These are phyloP conservation scores for Drosophila saltans DNA, from an alignment of 1,140 invertebrate genomes.

Conservation along the genomic window DNA sequence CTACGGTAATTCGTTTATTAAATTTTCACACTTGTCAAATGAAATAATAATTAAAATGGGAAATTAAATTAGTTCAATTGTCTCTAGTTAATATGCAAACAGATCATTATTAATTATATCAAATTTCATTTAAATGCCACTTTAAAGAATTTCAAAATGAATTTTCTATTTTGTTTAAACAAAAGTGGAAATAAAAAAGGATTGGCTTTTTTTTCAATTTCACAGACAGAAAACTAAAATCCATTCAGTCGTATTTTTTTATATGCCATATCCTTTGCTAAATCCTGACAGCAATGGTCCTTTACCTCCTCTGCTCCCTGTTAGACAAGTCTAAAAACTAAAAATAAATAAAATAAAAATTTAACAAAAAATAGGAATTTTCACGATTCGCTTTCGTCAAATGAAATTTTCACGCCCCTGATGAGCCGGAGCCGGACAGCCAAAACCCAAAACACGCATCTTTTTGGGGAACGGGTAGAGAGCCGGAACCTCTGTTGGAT, in stretches of 20 bases:
- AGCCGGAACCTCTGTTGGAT: constrained; percentile 47
- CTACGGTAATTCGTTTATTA: neutral
- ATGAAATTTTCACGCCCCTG: constrained; percentile 75
- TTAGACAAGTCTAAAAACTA: constrained; percentile 43
- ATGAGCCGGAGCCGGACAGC: constrained; percentile 31
- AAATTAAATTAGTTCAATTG: neutral
- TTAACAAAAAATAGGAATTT: constrained; percentile 62
- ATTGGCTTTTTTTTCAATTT: constrained; percentile 1
- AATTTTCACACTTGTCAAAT: neutral
- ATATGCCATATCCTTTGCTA: neutral
- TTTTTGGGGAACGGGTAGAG: constrained; percentile 15
- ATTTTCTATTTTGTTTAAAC: neutral
- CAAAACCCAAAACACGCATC: constrained; percentile 50
- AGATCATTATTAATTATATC: constrained; percentile 6
- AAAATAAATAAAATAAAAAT: constrained; percentile 48
- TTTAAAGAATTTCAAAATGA: constrained; percentile 5
- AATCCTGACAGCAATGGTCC: neutral
- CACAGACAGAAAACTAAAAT: constrained; percentile 5
- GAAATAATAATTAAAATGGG: neutral
- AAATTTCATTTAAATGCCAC: neutral
- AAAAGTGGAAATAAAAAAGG: neutral
- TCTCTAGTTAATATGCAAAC: neutral
- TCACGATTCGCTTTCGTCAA: constrained; percentile 49
- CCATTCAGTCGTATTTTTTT: neutral
- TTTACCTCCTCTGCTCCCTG: neutral